Evolutionary conservation across 2,888 invertebrate genomes (phyloP), one percentile per base, ranked within the genome.

Genomic region (Catocala sponsa): DNA sequence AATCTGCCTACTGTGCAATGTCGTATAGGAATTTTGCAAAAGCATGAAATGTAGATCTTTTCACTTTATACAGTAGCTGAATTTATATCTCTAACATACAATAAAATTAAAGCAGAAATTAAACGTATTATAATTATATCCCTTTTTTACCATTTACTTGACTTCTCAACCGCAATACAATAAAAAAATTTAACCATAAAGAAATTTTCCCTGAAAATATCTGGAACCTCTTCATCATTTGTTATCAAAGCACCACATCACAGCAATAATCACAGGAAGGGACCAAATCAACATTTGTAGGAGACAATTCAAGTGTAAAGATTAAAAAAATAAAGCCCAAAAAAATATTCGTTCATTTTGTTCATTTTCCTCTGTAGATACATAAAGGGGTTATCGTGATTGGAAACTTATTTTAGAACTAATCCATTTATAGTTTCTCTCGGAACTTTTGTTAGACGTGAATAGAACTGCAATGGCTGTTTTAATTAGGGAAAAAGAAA

Each of bases 181-280:
- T 25, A 25, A 25, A 25, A n/a, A 25, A 25, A 25, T 25, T 2
- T 25, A 46, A 46, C 13, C 32, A 41, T n/a, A 59, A 43, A 49
- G 15, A 38, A 42, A 57, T 9, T 49, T 9, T 55, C 50, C 25
- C 44, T 32, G 51, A 70, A 69, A 47, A n/a, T 13, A 51, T 70
- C 53, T 38, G 48, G n/a, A 60, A 60, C 46, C 35, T 58, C 42
- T 50, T 35, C 13, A 35, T 12, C 15, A 50, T 5, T 35, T 70
- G 41, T 60, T 60, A 74, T 70, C 74, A 70, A 55, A 15, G 25
- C 41, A 49, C 63, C 74, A 65, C 70, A 65, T 63, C 61, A 55
- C 46, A 59, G 69, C 57, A 72, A 53, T 75, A 69, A 75, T 69
- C 55, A 59, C 63, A 58, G 69, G 53, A 72, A 68, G 46, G 53